Percentiles rank a stretch among this genome's conserved stretches.
These are phyloP conservation scores for Eupsilia transversa DNA, from an alignment of 2,888 invertebrate species.

Conservation along the genomic window DNA sequence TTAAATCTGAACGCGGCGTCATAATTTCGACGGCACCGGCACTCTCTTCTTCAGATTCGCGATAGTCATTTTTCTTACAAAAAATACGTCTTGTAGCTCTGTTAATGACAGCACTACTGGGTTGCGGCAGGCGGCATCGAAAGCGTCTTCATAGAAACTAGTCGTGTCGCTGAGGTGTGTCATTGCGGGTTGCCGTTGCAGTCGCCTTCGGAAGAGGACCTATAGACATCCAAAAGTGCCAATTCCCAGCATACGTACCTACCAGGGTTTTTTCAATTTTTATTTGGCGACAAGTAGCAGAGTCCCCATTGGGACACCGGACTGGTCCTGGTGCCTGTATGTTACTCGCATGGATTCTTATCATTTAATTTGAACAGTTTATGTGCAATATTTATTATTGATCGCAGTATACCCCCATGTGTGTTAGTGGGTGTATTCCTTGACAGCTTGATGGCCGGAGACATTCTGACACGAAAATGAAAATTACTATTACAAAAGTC, in stretches of 20 bases:
- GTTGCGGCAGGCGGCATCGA: background rate
- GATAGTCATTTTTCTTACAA: background rate
- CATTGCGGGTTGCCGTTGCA: background rate
- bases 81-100: background rate
- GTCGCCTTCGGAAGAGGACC: background rate
- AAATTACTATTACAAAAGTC: slow-evolving; percentile 3
- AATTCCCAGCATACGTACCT: background rate
- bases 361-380: background rate
- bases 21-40: no score
- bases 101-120: background rate
- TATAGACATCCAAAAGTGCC: background rate
- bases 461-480: slow-evolving; percentile 14
- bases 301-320: background rate
- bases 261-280: background rate
- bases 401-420: background rate
- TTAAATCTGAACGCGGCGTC: background rate
- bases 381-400: background rate
- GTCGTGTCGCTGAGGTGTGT: background rate
- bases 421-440: background rate
- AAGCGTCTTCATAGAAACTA: background rate
- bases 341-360: background rate
- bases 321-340: background rate
- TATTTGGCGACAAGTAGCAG: background rate
- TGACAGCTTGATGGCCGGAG: background rate
- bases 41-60: background rate